Percentiles rank a stretch among this genome's conserved stretches.
Evolutionary conservation across 2,797 vertebrate genomes (phyloP).

Genomic region (Enteromius unitaeniatus): DNA sequence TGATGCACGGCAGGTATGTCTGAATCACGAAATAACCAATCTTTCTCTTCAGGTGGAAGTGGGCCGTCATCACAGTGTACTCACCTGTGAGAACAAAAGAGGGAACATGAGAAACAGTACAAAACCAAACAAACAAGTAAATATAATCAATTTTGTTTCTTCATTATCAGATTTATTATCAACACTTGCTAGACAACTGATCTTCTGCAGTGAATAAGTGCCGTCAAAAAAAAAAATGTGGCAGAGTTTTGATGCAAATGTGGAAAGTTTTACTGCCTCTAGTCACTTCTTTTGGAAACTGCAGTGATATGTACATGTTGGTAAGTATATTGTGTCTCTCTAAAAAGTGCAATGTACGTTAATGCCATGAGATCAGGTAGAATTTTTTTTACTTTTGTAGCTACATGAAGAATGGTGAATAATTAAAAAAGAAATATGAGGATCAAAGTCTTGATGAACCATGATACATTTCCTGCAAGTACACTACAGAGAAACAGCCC

Average conservation of each 20-base stretch:
- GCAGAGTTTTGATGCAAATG: no score
- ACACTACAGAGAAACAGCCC: not conserved
- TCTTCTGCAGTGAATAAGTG: no score
- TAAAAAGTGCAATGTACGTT: no score
- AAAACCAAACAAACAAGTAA: not conserved
- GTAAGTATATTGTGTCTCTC: no score
- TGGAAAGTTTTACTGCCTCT: no score
- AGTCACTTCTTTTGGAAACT: no score
- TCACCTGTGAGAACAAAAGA: slow-evolving; percentile 82
- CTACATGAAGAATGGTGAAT: not conserved
- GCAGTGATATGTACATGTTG: no score
- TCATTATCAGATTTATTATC: no score
- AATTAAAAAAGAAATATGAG: not conserved
- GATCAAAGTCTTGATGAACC: not conserved
- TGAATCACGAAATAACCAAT: slow-evolving; percentile 99
- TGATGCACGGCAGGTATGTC: slow-evolving; percentile 98
- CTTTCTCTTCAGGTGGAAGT: slow-evolving; percentile 99
- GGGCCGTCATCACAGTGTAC: slow-evolving; percentile 99
- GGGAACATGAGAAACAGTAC: slow-evolving; percentile 1
- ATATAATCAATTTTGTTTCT: not conserved
- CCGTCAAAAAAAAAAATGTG: no score
- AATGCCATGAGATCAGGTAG: no score
- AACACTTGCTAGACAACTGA: no score
- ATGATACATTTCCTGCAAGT: not conserved
- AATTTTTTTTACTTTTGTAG: no score